Evolutionary conservation across 2,888 invertebrate genomes (phyloP).

Genomic region (Camptogramma bilineatum): DNA sequence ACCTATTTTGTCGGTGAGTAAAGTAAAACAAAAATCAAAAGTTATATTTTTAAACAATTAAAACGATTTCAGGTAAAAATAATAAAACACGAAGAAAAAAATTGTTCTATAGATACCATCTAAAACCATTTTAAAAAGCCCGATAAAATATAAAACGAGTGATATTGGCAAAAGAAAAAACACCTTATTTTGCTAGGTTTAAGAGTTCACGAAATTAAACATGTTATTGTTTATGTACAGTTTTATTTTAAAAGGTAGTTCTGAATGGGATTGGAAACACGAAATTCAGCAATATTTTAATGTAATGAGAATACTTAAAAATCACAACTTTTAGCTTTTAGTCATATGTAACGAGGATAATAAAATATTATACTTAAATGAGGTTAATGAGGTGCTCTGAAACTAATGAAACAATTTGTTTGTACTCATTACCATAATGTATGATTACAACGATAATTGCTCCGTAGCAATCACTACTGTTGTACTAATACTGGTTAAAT

Average conservation of each 20-base stretch:
- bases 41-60: too few relatives aligned
- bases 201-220: conserved; percentile 13
- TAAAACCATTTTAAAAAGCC: too few relatives aligned
- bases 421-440: not conserved
- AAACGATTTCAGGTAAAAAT: too few relatives aligned
- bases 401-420: not conserved
- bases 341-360: not conserved
- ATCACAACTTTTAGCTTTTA: not conserved
- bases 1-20: too few relatives aligned
- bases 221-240: conserved; percentile 18
- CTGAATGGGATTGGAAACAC: conserved; percentile 1
- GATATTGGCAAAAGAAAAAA: not conserved
- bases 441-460: not conserved
- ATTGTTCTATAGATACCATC: too few relatives aligned
- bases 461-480: not conserved
- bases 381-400: not conserved
- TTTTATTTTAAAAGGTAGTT: conserved; percentile 14
- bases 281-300: not conserved
- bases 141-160: not conserved
- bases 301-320: not conserved
- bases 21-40: too few relatives aligned
- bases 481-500: conserved; percentile 6
- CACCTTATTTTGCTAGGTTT: not conserved
- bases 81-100: too few relatives aligned
- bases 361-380: not conserved